Base-by-base conservation (phyloP, 2,113 vertebrate species). In the Plotosus lineatus region DNA sequence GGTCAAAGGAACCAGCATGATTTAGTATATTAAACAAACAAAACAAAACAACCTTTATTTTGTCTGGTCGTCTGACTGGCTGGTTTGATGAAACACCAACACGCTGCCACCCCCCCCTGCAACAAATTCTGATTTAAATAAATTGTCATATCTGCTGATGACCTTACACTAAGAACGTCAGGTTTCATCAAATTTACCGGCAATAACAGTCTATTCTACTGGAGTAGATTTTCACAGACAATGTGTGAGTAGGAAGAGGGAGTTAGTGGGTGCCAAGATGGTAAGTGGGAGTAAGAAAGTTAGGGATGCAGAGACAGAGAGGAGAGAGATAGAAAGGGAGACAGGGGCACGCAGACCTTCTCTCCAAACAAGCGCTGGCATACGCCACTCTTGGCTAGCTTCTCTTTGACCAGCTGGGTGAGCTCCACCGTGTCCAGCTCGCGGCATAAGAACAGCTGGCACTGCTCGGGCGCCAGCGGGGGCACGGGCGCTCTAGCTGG, bases 381-480 rank as follows among this genome's bases (percentile, higher is more conserved):
- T 90, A 96, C 96, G 90, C 96, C 96, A 19, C 96, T 96, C 93
- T 97, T 97, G 91, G 96, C 95, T 88, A 97, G 92, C 91, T 96
- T 96, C 91, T 97, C 96, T 82, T 97, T 97, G 87, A 97, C 94
- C 92, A 95, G 96, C 85, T 95, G 95, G 11, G 96, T 96, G 79
- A 97, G 93, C 87, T 96, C 95, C 46, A 95, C 94, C 12, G 96
- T 97, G 90, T 96, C 96, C 92, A 97, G 95, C 53, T 97, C 96
- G 89, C 95, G 95, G 93, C 96, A 96, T 95, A 96, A 96, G 92
- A 96, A 97, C 89, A 95, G 91, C 93, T 97, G 95, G 75, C 96
- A 96, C 92, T 97, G 96, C 92, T 96, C 96, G 0, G 96, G 95
- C 17, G 95, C 95, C 86, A 97, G 91, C 0, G 96, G 96, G 15